These are phyloP conservation scores for Limnephilus rhombicus DNA, from an alignment of 2,888 invertebrate species.

Conservation along the genomic window DNA sequence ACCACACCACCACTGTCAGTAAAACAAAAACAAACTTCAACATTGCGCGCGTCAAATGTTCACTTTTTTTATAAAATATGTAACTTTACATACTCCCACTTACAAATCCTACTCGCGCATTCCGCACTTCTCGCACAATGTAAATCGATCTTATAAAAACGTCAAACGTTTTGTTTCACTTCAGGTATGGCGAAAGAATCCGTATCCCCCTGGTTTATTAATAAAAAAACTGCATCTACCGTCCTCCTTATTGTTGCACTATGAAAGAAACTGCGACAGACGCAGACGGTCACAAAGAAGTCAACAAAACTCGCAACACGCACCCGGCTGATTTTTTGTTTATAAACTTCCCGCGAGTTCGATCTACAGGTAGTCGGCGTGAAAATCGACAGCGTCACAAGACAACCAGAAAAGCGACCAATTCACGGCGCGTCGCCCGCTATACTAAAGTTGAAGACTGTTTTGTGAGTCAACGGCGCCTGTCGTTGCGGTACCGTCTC, in stretches of 20 bases:
- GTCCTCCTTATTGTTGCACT: constrained; percentile 11
- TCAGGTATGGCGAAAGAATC: not conserved
- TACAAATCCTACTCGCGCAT: not conserved
- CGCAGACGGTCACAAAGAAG: not conserved
- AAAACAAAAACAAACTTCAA: constrained; percentile 29
- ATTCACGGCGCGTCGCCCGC: constrained; percentile 42
- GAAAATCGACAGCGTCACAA: not conserved
- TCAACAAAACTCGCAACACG: not conserved
- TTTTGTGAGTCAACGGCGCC: constrained; percentile 53
- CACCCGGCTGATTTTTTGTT: constrained; percentile 27
- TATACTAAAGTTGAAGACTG: constrained; percentile 42
- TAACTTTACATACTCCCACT: constrained; percentile 46
- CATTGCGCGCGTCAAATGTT: constrained; percentile 34
- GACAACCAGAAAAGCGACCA: not conserved
- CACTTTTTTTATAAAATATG: constrained; percentile 40
- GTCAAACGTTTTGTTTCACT: not conserved
- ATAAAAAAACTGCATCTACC: not conserved
- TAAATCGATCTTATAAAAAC: constrained; percentile 2
- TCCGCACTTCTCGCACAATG: not conserved
- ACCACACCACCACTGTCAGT: constrained; percentile 17
- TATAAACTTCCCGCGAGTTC: constrained; percentile 42
- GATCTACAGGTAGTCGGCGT: constrained; percentile 60
- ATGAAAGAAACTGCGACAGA: not conserved
- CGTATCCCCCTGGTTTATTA: not conserved
- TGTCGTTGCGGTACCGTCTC: not conserved